These are phyloP conservation scores for Punctoribates punctum DNA, from an alignment of 2,888 invertebrate genomes.

Conservation along the genomic window DNA sequence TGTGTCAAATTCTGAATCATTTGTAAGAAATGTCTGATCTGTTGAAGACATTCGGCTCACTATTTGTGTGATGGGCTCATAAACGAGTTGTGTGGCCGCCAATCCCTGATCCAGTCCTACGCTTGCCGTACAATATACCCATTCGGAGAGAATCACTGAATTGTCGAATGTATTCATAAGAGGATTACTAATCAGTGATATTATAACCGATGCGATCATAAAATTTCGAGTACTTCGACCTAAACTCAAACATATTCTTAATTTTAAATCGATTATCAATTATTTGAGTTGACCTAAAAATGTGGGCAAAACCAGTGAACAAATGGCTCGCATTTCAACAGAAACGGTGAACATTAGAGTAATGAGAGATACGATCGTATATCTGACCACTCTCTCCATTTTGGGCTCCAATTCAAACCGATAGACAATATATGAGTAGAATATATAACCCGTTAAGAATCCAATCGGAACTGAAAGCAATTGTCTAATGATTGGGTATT, in stretches of 20 bases:
- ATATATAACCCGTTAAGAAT: background rate
- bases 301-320: slow-evolving; percentile 23
- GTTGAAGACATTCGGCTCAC: background rate
- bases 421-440: background rate
- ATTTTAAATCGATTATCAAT: background rate
- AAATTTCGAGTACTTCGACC: slow-evolving; percentile 24
- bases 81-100: background rate
- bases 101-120: background rate
- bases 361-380: background rate
- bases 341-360: slow-evolving; percentile 9
- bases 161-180: background rate
- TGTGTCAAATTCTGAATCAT: background rate
- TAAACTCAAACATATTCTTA: background rate
- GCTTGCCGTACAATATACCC: background rate
- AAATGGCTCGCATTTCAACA: slow-evolving; percentile 27
- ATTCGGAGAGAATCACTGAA: background rate
- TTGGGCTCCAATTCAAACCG: background rate
- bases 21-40: background rate
- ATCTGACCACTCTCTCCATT: background rate
- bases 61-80: background rate
- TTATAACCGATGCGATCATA: background rate
- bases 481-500: background rate
- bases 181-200: background rate
- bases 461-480: background rate
- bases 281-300: slow-evolving; percentile 10